phyloP scores from a whole-genome alignment of 2,113 vertebrate genomes.

The Paedocypris sp. region DNA sequence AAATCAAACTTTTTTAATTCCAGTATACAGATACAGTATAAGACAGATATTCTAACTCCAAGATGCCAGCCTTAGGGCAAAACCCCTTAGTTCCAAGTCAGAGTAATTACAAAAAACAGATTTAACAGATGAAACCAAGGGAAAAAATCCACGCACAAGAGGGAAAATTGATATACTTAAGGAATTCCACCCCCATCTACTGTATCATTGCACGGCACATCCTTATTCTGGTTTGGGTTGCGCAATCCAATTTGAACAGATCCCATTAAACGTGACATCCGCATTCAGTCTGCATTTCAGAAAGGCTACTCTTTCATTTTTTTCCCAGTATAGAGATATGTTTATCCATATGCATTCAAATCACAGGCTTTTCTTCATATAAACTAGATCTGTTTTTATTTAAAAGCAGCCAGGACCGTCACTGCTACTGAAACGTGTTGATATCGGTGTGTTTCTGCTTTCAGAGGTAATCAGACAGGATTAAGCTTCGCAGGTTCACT shows the following conservation, averaged over 20 bases:
- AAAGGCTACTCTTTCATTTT: not conserved
- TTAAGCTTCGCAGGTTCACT: not conserved
- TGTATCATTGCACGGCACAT: not conserved
- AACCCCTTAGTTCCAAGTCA: not conserved
- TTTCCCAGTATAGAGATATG: not conserved
- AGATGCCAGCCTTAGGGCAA: not conserved
- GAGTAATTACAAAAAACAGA: not conserved
- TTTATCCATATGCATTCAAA: not conserved
- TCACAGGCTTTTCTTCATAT: not conserved
- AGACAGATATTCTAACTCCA: not conserved
- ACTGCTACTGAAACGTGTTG: not conserved
- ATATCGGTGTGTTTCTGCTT: not conserved
- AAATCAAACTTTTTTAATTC: not conserved
- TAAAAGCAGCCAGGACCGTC: not conserved
- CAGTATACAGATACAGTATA: not conserved
- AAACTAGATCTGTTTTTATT: not conserved
- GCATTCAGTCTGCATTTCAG: constrained; percentile 9
- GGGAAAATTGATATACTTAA: not conserved
- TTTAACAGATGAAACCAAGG: not conserved
- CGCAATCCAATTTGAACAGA: constrained; percentile 13
- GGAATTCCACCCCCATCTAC: not conserved
- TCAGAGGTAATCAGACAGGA: not conserved
- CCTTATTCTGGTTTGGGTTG: not conserved
- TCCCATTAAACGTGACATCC: constrained; percentile 22
- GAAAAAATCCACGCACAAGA: not conserved